Percentiles rank a stretch among this genome's conserved stretches.
These are phyloP conservation scores for Centroberyx gerrardi DNA, from an alignment of 2,797 vertebrate species.

Conservation along the genomic window DNA sequence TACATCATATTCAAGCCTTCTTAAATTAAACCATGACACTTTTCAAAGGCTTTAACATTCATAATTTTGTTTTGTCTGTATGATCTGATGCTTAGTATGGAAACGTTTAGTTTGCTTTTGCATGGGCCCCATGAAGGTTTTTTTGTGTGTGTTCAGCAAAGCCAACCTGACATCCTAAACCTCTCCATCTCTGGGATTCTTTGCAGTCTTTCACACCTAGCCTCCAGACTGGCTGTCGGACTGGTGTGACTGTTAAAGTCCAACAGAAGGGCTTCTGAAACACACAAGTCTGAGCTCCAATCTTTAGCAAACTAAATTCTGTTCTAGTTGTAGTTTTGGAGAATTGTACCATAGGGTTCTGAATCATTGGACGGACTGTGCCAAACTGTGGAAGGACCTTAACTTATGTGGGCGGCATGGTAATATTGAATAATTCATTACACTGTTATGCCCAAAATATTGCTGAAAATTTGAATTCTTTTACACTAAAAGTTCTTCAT, in stretches of 20 bases:
- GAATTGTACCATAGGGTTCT: not conserved
- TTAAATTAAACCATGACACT: not conserved
- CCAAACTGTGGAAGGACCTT: not conserved
- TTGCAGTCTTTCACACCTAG: slow-evolving; percentile 49
- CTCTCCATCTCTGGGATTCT: slow-evolving; percentile 50
- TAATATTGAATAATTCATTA: not conserved
- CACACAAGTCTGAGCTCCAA: slow-evolving; percentile 5
- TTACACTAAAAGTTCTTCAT: not conserved
- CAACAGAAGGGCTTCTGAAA: slow-evolving; percentile 25
- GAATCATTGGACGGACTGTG: not conserved
- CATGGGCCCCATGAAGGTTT: not conserved
- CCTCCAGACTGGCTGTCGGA: slow-evolving; percentile 36
- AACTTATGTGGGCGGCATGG: not conserved
- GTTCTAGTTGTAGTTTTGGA: not conserved
- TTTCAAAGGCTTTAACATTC: slow-evolving; percentile 1
- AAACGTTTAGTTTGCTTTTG: slow-evolving; percentile 5
- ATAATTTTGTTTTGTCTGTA: not conserved
- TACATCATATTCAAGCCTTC: not conserved
- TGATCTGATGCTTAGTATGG: not conserved
- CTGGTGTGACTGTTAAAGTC: slow-evolving; percentile 18
- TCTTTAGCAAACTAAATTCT: not conserved
- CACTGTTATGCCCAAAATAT: not conserved
- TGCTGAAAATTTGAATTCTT: not conserved
- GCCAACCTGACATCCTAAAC: slow-evolving; percentile 45
- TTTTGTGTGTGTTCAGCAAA: slow-evolving; percentile 22